Percentiles rank a stretch among this genome's conserved stretches.
phyloP scores from a whole-genome alignment of 2,113 vertebrate species.

The Stegastes partitus region DNA sequence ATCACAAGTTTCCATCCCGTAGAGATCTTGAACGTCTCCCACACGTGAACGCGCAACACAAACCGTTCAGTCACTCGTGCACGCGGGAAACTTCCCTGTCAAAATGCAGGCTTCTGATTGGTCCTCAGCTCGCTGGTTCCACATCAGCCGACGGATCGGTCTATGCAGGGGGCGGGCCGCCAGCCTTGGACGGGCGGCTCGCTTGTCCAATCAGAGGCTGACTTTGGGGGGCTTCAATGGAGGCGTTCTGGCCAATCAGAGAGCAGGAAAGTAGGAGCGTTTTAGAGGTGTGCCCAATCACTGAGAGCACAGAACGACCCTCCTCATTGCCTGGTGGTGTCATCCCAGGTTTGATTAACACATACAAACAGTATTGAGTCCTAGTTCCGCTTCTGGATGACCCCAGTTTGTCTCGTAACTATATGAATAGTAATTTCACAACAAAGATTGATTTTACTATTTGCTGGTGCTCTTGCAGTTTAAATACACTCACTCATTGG shows the following conservation, averaged over 20 bases:
- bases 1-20: too few relatives aligned
- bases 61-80: fast-evolving
- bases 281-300: constrained; percentile 81
- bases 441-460: too few relatives aligned
- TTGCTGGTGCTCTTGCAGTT: too few relatives aligned
- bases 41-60: constrained; percentile 1
- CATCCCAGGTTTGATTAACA: constrained; percentile 3
- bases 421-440: not conserved
- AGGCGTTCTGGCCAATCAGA: constrained; percentile 79
- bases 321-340: constrained; percentile 30
- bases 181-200: constrained; percentile 21
- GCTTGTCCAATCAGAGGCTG: constrained; percentile 28
- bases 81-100: constrained; percentile 31
- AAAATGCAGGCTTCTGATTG: constrained; percentile 81
- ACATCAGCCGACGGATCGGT: constrained; percentile 88
- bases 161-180: constrained; percentile 12
- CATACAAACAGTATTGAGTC: not conserved
- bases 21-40: constrained; percentile 56
- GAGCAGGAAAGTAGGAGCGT: not conserved
- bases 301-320: not conserved
- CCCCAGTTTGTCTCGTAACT: not conserved
- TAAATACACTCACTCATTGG: too few relatives aligned
- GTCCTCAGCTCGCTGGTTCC: constrained; percentile 83
- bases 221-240: not conserved
- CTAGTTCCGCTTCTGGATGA: not conserved